A percentile compares a stretch with the other conserved stretches of the same genome.
Evolutionary conservation across 2,113 vertebrate species (phyloP).

Genomic region (Propithecus coquereli): DNA sequence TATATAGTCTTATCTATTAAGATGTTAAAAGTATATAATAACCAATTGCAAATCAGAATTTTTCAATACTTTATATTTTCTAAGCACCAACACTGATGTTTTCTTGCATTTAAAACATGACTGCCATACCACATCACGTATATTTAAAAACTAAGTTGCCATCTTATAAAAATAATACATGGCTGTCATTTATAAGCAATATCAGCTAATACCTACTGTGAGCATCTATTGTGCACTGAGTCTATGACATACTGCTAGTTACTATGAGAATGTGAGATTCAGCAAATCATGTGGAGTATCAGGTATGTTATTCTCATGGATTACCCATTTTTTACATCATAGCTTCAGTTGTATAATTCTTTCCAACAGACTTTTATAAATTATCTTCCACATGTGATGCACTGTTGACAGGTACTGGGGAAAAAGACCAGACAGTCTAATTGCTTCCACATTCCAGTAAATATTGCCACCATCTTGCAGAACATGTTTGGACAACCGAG

Average conservation of each 20-base stretch:
- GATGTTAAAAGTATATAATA: background rate
- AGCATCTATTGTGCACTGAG: background rate
- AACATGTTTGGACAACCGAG: background rate
- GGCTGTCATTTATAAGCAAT: background rate
- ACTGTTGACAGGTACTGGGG: background rate
- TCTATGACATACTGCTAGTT: background rate
- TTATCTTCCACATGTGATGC: background rate
- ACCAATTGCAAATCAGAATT: constrained; percentile 11
- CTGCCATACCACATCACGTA: background rate
- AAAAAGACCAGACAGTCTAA: background rate
- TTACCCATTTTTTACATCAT: background rate
- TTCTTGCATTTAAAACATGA: background rate
- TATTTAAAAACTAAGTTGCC: background rate
- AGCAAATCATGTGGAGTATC: background rate
- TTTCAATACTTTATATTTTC: constrained; percentile 9
- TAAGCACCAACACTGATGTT: background rate
- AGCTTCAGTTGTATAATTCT: background rate
- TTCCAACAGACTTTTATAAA: background rate
- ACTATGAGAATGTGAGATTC: background rate
- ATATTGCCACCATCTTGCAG: background rate
- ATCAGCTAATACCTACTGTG: background rate
- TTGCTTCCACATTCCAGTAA: background rate
- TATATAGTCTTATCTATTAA: background rate
- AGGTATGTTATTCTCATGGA: background rate
- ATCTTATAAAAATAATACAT: background rate